Conservation (phyloP, 1,140 invertebrate genomes). For the Caenorhabditis brenneri region DNA sequence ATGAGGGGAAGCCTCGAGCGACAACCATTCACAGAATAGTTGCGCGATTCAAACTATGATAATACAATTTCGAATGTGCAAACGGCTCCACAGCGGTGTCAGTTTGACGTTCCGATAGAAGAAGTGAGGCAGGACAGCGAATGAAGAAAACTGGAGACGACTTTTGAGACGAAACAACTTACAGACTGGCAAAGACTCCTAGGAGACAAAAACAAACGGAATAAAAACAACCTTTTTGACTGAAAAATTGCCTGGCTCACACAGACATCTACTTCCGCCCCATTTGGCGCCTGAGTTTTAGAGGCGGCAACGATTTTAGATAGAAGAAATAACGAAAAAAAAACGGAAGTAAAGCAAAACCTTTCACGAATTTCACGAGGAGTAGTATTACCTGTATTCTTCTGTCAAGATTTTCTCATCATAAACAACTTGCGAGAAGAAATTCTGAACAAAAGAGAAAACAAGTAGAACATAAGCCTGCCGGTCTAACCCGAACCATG, state of each 20-base stretch:
- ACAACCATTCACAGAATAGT: neutral
- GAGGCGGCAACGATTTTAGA: neutral
- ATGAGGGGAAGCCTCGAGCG: neutral
- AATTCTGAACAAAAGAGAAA: neutral
- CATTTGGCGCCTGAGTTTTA: conserved; percentile 7
- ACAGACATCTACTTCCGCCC: conserved; percentile 21
- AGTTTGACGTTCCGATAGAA: neutral
- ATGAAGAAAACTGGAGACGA: neutral
- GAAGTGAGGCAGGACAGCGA: neutral
- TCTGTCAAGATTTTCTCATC: neutral
- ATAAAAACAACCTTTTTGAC: conserved; percentile 30
- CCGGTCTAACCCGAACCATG: neutral
- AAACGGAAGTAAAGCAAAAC: neutral
- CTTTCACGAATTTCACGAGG: neutral
- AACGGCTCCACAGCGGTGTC: neutral
- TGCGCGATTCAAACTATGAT: neutral
- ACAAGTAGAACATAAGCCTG: neutral
- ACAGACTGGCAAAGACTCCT: neutral
- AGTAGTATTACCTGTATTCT: neutral
- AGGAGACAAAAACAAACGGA: conserved; percentile 1
- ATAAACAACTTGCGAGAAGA: neutral
- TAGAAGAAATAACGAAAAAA: neutral
- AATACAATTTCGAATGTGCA: conserved; percentile 16
- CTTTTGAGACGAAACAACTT: neutral
- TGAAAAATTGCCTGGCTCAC: conserved; percentile 23